Evolutionary conservation across 2,797 vertebrate genomes (phyloP), one percentile per base, ranked within the genome.

Genomic region (Serranus cabrilla): DNA sequence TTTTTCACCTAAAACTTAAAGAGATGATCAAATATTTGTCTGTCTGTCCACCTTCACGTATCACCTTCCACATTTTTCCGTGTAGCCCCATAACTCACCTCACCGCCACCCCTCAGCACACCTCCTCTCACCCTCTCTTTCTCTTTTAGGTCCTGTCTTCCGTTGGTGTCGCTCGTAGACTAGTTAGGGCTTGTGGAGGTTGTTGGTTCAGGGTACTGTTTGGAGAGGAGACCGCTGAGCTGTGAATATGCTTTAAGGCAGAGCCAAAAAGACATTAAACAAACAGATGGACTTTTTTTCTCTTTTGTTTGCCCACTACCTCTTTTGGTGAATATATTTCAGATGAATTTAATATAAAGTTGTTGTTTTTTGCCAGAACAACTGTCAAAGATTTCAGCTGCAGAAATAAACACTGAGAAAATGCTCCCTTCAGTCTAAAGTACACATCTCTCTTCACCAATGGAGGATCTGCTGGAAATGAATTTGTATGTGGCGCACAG

Each of bases 201-300:
- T 76, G 80, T 61, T 71, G 62, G 76, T 83, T 86, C 66, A 51
- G 74, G 77, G 66, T 76, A 45, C 63, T 31, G 76, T 61, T 34
- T 34, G 79, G 72, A 66, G 79, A 67, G 73, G 74, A 89, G 90
- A 91, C 91, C 89, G 11, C 84, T 87, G 88, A 90, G 90, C 87
- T 91, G 91, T 91, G 91, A 92, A 81, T 71, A 86, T 39, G 78
- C 66, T 88, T 79, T 84, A 80, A 86, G 72, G 78, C 81, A 78
- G 84, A 90, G 86, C 89, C 87, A 87, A 86, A 87, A 82, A 88
- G 63, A 88, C 62, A 81, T 71, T 69, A 25, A 79, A 80, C 57
- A 63, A 78, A 71, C 46, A 68, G 62, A 85, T 67, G 47, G 58
- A 80, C 50, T 31, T 68, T 47, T 56, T 58, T 70, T 27, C 27